A percentile compares a stretch with the other conserved stretches of the same genome.
phyloP scores from a whole-genome alignment of 53 echinoderm and acorn worm genomes.

The Echinarachnius parma region DNA sequence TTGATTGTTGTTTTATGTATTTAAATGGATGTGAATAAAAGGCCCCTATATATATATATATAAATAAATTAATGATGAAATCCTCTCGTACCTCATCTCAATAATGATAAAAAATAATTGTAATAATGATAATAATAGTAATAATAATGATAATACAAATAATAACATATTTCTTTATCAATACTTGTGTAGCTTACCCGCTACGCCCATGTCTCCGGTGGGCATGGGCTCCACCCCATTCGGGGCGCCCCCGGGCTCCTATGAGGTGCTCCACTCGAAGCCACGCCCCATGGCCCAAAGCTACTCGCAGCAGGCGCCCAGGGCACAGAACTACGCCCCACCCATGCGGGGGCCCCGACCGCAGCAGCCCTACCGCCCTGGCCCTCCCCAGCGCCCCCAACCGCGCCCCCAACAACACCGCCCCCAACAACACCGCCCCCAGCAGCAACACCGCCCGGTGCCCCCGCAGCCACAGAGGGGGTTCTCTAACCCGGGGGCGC shows the following conservation, averaged over 20 bases:
- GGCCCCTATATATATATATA: too few species aligned
- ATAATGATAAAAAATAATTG: too few species aligned
- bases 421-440: background rate
- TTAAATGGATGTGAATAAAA: too few species aligned
- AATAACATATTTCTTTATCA: too few species aligned
- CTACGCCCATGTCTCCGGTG: slow-evolving; percentile 6
- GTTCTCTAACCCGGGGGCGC: slow-evolving; percentile 49
- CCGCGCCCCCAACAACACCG: background rate
- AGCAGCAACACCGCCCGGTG: background rate
- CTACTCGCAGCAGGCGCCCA: slow-evolving; percentile 9
- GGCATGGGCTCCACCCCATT: slow-evolving; percentile 16
- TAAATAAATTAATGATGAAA: too few species aligned
- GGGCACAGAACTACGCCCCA: slow-evolving; percentile 1
- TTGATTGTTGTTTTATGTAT: too few species aligned
- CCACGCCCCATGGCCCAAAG: too few species aligned
- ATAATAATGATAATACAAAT: too few species aligned
- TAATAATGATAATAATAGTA: too few species aligned
- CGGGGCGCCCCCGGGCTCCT: background rate
- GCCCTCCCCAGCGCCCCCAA: background rate
- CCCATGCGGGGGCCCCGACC: background rate
- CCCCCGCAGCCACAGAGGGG: background rate
- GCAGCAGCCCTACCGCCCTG: background rate
- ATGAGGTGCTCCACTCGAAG: background rate
- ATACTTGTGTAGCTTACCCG: too few species aligned
- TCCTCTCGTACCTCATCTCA: too few species aligned